phyloP scores from a whole-genome alignment of 2,113 vertebrate species.

The Elgaria multicarinata region DNA sequence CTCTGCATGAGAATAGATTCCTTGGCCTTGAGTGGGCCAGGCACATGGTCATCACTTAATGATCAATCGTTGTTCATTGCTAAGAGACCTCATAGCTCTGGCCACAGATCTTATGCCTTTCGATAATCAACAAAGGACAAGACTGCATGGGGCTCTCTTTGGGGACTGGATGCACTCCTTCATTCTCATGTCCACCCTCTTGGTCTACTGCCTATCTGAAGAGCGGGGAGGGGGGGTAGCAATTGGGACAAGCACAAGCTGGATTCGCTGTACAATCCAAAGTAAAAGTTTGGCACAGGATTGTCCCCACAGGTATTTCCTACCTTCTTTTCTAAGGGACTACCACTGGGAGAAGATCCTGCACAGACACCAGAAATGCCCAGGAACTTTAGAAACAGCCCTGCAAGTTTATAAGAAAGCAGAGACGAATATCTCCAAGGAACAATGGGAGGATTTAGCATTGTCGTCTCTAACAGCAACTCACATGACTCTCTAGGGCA shows the following conservation, averaged over 20 bases:
- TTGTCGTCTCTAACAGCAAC: not conserved
- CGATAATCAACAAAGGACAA: not conserved
- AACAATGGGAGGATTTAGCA: not conserved
- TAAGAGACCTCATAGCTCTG: not conserved
- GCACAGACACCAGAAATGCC: not conserved
- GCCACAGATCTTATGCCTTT: not conserved
- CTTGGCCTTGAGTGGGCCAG: not conserved
- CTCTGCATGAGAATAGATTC: not conserved
- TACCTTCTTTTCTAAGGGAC: not conserved
- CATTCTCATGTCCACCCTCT: not conserved
- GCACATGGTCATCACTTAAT: slow-evolving; percentile 9
- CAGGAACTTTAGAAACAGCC: not conserved
- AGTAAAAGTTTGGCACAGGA: not conserved
- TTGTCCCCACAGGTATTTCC: not conserved
- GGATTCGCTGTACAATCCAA: not conserved
- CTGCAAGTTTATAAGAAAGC: not conserved
- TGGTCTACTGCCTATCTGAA: not conserved
- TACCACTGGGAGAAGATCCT: not conserved
- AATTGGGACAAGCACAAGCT: not conserved
- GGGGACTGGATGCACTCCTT: not conserved
- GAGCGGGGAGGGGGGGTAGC: not conserved
- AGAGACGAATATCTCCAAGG: not conserved
- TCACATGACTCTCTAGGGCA: not conserved
- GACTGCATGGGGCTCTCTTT: not conserved
- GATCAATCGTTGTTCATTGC: not conserved